phyloP scores from a whole-genome alignment of 2,113 vertebrate genomes.

The Epinephelus moara region DNA sequence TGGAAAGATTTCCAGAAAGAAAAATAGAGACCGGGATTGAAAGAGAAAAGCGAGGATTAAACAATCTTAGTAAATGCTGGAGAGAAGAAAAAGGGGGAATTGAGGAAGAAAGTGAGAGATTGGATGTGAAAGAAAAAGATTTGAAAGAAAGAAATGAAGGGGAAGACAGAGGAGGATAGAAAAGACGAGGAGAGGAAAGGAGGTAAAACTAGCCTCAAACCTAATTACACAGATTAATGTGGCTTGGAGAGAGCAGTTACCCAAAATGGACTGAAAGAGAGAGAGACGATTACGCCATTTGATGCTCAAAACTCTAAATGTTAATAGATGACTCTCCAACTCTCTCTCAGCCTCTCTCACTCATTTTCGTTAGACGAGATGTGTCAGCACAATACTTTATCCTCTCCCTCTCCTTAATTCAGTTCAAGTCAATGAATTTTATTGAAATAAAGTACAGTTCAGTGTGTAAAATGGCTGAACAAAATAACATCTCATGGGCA shows the following conservation, averaged over 20 bases:
- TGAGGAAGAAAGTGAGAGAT: no score
- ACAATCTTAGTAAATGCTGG: not conserved
- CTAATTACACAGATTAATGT: conserved; percentile 85
- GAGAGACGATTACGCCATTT: conserved; percentile 24
- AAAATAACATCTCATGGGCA: not conserved
- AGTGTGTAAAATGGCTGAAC: not conserved
- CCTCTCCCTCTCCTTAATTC: not conserved
- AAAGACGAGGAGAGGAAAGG: conserved; percentile 13
- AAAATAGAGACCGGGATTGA: not conserved
- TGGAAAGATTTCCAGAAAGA: conserved; percentile 1
- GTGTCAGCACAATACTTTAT: conserved; percentile 48
- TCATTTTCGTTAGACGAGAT: conserved; percentile 30
- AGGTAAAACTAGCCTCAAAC: conserved; percentile 62
- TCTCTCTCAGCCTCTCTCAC: conserved; percentile 10
- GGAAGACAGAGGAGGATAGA: not conserved
- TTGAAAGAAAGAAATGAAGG: not conserved
- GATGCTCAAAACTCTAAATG: conserved; percentile 34
- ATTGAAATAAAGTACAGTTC: conserved; percentile 35
- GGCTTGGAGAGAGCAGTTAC: conserved; percentile 77
- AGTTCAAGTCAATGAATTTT: conserved; percentile 22
- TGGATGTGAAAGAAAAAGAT: no score
- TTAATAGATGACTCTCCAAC: conserved; percentile 54
- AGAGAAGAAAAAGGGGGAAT: not conserved
- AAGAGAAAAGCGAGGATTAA: not conserved
- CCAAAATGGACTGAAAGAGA: conserved; percentile 71